Evolutionary conservation across 2,797 vertebrate species (phyloP), one percentile per base, ranked within the genome.

Genomic region (Xenopus petersii): DNA sequence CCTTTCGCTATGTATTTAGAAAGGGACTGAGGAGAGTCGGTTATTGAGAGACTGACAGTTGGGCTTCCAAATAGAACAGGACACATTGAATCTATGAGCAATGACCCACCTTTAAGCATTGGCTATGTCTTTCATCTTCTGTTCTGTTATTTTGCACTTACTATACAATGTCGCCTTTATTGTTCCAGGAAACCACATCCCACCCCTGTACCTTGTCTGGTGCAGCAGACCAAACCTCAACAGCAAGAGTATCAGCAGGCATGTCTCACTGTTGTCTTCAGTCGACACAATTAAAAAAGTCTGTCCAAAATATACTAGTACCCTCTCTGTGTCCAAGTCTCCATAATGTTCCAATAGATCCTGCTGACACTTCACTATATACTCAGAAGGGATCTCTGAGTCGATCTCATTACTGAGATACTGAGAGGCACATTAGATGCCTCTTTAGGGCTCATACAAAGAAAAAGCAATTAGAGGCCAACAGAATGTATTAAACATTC

Each of bases 191-290:
- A 99, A 84, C 88, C 98, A 98, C 83, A 96, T 99, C 75, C 89
- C 97, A 0, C 97, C 98, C 5, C 86, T 99, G 33, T 99, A 99
- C 82, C 97, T 0, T 95, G 98, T 67, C 92, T 99, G 56, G 94
- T 99, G 48, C 95, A 95, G 62, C 94, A 95, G 55, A 94, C 92
- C 0, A 94, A 99, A 92, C 95, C 94, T 86, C 98, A 99, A 87
- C 98, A 98, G 87, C 98, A 98, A 86, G 94, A 93, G 82, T 99
- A 98, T 86, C 96, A 97, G 70, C 97, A 98, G 96, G 97, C 97
- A 85, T 82, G n/a, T 49, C 10, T 51, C 11, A 30, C 2, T 21
- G 7, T 33, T 4, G 6, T 7, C 10, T 4, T 5, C 54, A 15
- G 26, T 30, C 1, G 4, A 30, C 26, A 30, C 26, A 30, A 30